phyloP scores from a whole-genome alignment of 2,797 vertebrate genomes.

The Pseudochromis fuscus region DNA sequence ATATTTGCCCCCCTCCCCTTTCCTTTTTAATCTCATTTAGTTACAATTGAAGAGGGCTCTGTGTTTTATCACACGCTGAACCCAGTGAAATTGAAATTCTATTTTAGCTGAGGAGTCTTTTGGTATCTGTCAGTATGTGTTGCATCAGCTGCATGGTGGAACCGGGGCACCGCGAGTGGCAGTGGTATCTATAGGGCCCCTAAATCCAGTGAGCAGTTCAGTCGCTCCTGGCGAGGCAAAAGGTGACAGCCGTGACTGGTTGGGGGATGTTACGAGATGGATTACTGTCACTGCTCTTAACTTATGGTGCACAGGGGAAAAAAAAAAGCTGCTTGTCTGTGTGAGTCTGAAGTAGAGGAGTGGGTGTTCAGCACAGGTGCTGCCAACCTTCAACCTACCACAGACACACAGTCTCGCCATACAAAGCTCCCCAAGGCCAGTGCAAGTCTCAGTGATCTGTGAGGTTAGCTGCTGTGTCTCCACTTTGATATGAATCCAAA shows the following conservation, averaged over 20 bases:
- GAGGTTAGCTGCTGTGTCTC: neutral
- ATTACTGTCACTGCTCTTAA: slow-evolving; percentile 74
- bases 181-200: slow-evolving; percentile 59
- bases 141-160: slow-evolving; percentile 54
- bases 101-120: slow-evolving; percentile 68
- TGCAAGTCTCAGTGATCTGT: slow-evolving; percentile 14
- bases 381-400: slow-evolving; percentile 68
- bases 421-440: slow-evolving; percentile 22
- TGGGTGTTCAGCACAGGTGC: slow-evolving; percentile 65
- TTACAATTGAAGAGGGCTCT: slow-evolving; percentile 64
- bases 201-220: slow-evolving; percentile 63
- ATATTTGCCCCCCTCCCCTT: slow-evolving; percentile 48
- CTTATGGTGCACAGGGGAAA: slow-evolving; percentile 36
- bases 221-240: slow-evolving; percentile 52
- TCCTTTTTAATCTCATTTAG: slow-evolving; percentile 72
- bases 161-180: slow-evolving; percentile 48
- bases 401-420: slow-evolving; percentile 25
- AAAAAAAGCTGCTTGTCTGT: slow-evolving; percentile 24
- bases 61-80: slow-evolving; percentile 70
- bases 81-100: slow-evolving; percentile 72
- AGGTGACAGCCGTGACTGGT: slow-evolving; percentile 75
- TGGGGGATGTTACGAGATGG: slow-evolving; percentile 64
- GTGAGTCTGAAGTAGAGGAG: slow-evolving; percentile 41
- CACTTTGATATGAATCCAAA: neutral
- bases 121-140: slow-evolving; percentile 67